Evolutionary conservation across 2,797 vertebrate species (phyloP), one percentile per base, ranked within the genome.

Genomic region (Coluber constrictor): DNA sequence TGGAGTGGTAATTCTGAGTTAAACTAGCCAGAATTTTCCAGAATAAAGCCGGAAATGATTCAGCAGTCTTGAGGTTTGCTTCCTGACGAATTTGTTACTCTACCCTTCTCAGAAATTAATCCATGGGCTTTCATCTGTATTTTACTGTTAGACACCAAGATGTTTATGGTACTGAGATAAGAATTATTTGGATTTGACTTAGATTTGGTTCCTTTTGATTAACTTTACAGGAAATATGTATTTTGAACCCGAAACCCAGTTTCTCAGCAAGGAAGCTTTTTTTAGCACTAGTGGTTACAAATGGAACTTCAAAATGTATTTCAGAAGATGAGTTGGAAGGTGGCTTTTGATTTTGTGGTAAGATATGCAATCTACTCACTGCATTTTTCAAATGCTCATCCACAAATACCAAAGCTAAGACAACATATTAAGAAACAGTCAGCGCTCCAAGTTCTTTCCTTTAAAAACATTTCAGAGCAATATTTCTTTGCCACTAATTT

Each of bases 401-500:
- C 94, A 94, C 57, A 95, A 91, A 94, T 74, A 92, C 79, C 95
- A 92, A 4, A 90, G 57, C 90, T 93, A 86, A 96, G 93, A 94
- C 47, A 95, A 94, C 29, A 8, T 90, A 96, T 55, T 93, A 94
- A 93, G 93, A 96, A 97, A 94, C 43, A 90, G 95, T 97, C 96
- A 97, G 96, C 93, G 32, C 15, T 56, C 90, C 37, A 25, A 93
- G 96, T 97, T 97, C 94, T 96, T 96, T 96, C 96, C 94, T 94
- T 96, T 93, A 95, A 59, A 91, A 96, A 95, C 95, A 93, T 96
- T 96, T 97, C 96, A 97, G 97, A 96, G 95, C 96, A 94, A 47
- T 90, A 96, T 93, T 90, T 87, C 95, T 43, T 90, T 93, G 93
- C 93, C 96, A 95, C 96, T 97, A 96, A 97, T 98, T 97, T 97